A percentile compares a stretch with the other conserved stretches of the same genome.
phyloP scores from a whole-genome alignment of 1,140 invertebrate species.

The Hyposmocoma kahamanoa region DNA sequence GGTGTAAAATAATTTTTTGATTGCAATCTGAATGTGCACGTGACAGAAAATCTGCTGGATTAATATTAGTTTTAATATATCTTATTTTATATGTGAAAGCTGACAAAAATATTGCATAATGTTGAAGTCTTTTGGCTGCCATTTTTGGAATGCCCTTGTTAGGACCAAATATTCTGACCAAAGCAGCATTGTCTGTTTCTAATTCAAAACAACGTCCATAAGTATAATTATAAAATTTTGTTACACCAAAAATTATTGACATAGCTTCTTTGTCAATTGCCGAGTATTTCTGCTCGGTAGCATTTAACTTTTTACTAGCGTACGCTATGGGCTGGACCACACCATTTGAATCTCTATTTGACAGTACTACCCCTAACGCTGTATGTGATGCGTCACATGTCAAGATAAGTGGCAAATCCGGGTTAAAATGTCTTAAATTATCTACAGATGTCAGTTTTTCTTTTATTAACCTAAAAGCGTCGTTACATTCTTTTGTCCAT shows the following conservation, averaged over 20 bases:
- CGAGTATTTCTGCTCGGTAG: not conserved
- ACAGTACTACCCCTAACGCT: conserved; percentile 5
- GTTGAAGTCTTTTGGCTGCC: conserved; percentile 23
- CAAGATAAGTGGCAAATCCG: conserved; percentile 7
- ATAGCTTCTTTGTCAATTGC: conserved; percentile 20
- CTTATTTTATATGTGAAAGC: conserved; percentile 23
- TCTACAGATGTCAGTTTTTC: conserved; percentile 3
- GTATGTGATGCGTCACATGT: conserved; percentile 13
- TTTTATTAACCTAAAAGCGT: conserved; percentile 10
- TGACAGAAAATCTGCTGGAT: conserved; percentile 20
- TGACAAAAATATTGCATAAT: conserved; percentile 25
- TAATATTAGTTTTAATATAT: conserved; percentile 19
- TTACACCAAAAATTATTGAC: conserved; percentile 25
- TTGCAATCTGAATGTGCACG: not conserved
- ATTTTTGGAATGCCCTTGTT: conserved; percentile 26
- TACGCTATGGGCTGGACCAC: conserved; percentile 9
- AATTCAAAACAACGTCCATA: conserved; percentile 13
- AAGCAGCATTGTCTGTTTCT: conserved; percentile 27
- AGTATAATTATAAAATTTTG: conserved; percentile 19
- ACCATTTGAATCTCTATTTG: conserved; percentile 10
- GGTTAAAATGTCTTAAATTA: conserved; percentile 9
- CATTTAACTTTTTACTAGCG: conserved; percentile 12
- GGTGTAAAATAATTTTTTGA: not conserved
- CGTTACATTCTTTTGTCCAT: conserved; percentile 9
- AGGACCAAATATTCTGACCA: conserved; percentile 23